Evolutionary conservation across 2,797 vertebrate genomes (phyloP).

Genomic region (Coregonus ussuriensis): DNA sequence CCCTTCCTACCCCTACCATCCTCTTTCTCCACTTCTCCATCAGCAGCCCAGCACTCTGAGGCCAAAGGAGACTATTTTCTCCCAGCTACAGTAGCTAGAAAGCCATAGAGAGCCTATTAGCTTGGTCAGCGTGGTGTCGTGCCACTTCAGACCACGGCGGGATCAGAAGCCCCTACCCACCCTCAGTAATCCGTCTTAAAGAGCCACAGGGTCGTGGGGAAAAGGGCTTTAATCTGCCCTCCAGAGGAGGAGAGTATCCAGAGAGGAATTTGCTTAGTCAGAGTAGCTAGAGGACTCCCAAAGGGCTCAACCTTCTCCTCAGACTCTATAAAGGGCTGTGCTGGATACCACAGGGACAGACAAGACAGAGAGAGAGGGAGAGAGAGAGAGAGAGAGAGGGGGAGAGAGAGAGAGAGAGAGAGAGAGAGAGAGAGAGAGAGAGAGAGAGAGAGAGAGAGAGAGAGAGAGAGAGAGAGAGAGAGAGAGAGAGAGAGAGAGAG

Average conservation of each 20-base stretch:
- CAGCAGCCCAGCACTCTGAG: slow-evolving; percentile 6
- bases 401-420: too few relatives aligned
- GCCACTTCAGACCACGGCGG: slow-evolving; percentile 47
- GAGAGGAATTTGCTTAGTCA: slow-evolving; percentile 26
- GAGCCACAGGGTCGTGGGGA: slow-evolving; percentile 65
- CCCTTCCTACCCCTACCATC: background rate
- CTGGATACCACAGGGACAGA: background rate
- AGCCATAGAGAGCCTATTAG: slow-evolving; percentile 21
- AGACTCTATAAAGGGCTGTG: background rate
- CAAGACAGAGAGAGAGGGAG: too few relatives aligned
- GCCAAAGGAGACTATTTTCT: slow-evolving; percentile 11
- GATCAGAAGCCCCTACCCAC: slow-evolving; percentile 62
- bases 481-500: too few relatives aligned
- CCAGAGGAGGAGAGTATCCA: background rate
- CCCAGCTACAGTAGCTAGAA: background rate
- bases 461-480: too few relatives aligned
- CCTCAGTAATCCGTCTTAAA: slow-evolving; percentile 68
- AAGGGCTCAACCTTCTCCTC: background rate
- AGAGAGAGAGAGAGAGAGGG: background rate
- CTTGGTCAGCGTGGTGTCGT: slow-evolving; percentile 36
- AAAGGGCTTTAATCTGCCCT: slow-evolving; percentile 50
- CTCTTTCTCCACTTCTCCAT: background rate
- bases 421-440: too few relatives aligned
- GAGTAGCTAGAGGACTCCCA: background rate
- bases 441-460: too few relatives aligned